Percentiles rank a stretch among this genome's conserved stretches.
phyloP scores from a whole-genome alignment of 1,140 invertebrate genomes.

The Lanistes nyassanus region DNA sequence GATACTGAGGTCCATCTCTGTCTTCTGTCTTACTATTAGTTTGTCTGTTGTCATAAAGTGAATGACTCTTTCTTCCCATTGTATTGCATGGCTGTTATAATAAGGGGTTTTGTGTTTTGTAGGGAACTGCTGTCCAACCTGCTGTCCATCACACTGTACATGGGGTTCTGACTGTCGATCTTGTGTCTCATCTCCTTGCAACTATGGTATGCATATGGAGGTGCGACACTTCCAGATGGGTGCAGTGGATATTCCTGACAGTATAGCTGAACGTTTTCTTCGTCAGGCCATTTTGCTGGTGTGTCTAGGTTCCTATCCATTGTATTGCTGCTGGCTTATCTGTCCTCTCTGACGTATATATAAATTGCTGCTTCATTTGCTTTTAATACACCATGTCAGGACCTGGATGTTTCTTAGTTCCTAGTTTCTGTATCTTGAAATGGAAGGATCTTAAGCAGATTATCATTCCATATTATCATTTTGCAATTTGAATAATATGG shows the following conservation, averaged over 20 bases:
- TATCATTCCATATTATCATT: too few relatives aligned
- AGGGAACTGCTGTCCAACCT: constrained; percentile 40
- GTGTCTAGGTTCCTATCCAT: neutral
- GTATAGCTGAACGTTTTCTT: constrained; percentile 34
- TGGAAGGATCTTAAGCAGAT: too few relatives aligned
- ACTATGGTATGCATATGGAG: constrained; percentile 35
- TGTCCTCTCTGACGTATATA: too few relatives aligned
- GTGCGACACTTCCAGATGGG: constrained; percentile 34
- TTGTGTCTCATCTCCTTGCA: constrained; percentile 22
- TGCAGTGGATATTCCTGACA: constrained; percentile 26
- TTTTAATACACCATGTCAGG: too few relatives aligned
- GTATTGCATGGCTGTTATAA: neutral
- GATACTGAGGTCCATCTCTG: too few relatives aligned
- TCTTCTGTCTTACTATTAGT: too few relatives aligned
- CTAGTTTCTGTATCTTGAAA: too few relatives aligned
- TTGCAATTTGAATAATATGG: too few relatives aligned
- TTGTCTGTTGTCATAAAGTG: too few relatives aligned
- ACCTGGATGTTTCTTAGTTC: too few relatives aligned
- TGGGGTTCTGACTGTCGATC: constrained; percentile 27
- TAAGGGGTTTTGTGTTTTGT: neutral
- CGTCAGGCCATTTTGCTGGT: constrained; percentile 32
- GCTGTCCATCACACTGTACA: constrained; percentile 28
- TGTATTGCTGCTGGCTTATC: too few relatives aligned
- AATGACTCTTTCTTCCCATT: neutral
- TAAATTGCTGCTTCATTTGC: too few relatives aligned